Base-by-base conservation (phyloP, 2,797 vertebrate species). In the Champsocephalus esox region DNA sequence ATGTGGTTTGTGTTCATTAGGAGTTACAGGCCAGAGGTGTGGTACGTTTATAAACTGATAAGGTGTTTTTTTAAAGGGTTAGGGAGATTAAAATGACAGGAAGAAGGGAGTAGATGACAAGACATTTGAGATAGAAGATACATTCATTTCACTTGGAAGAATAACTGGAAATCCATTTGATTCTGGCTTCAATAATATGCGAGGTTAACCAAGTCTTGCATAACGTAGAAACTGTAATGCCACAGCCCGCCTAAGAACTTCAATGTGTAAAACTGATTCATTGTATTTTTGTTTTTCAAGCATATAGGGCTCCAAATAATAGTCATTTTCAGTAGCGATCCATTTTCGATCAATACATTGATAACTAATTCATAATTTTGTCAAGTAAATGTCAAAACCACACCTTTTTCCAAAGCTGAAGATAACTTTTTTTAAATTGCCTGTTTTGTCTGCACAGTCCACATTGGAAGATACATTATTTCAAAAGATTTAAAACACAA, bases 171-270 rank as follows among this genome's bases (percentile, higher is more conserved):
- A 82, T 52, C 49, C 61, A 55, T 44, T 73, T 67, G 17, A 56
- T 19, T 48, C 57, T 70, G 34, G 65, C 57, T 67, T 75, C 12
- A 61, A 45, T 65, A 45, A 66, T 24, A 59, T 55, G 60, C 49
- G 69, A 80, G 32, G 79, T 61, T 80, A 24, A 66, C 58, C 48
- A 77, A 80, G 21, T 58, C 32, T 70, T 81, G 51, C 66, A 12
- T 52, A 69, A 80, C 0, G 4, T 63, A 52, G 59, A 76, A 86
- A 71, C 56, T 72, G n/a, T 2, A 17, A 43, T 24, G 34, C 13
- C 32, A 19, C 17, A 54, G 75, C 54, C 50, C 58, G 73, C 55
- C 12, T 21, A n/a, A 76, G 56, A 57, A 5, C 62, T 67, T 69
- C 28, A 12, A 74, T 66, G 19, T 78, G 9, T 17, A 2, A 12